Evolutionary conservation across 2,888 invertebrate genomes (phyloP), one percentile per base, ranked within the genome.

Genomic region (Pemphredon lugubris): DNA sequence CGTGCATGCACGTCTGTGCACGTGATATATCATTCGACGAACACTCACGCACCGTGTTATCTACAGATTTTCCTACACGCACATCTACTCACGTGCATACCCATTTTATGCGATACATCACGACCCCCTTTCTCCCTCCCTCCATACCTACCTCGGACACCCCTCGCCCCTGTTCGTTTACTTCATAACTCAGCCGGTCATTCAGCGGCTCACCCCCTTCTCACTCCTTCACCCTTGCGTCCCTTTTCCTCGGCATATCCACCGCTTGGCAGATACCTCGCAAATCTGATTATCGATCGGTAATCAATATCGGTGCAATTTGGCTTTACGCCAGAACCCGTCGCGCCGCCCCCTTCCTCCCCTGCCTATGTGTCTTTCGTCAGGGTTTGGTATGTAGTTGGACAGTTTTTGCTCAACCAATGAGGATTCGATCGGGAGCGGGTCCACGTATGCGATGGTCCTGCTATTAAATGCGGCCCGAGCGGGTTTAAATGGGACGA

Each of bases 281-380:
- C 61, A 86, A 86, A 87, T 85, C 84, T 83, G 79, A 86, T 86
- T 87, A 87, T 79, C 77, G 75, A 83, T 85, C 81, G 81, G 83
- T 83, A 84, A 87, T 86, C 86, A 86, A 87, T 86, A 84, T 83
- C 82, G 78, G 69, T 63, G 82, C 81, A 79, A 83, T 84, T 84
- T 82, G 80, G 77, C 79, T 64, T 66, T 72, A 61, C 72, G 75
- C 80, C 77, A 75, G 65, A 51, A 20, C 9, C n/a, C 34, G 18
- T 23, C 39, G 26, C 54, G 37, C 16, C 54, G 37, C 16, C 30
- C 32, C 13, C 30, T 23, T 21, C 26, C 5, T 6, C 2, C 9
- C 9, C 7, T 30, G 30, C 30, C 9, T n/a, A n/a, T 9, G 34
- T 9, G n/a, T n/a, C 9, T n/a, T 7, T 34, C 26, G 26, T 2